Conservation (phyloP, 2,797 vertebrate genomes). For the Sarcoramphus papa region DNA sequence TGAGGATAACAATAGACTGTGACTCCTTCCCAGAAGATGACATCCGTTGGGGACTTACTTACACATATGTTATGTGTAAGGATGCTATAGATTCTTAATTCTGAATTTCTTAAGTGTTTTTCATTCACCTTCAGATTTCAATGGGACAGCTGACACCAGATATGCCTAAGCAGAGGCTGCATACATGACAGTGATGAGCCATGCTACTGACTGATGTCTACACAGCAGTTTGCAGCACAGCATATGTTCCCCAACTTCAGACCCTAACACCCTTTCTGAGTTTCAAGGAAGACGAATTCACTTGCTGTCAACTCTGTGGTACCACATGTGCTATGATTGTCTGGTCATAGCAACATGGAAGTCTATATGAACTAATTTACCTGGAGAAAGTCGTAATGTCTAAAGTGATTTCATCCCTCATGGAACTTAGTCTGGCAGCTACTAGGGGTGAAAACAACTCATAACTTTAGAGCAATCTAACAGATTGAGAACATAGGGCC, state of each 20-base stretch:
- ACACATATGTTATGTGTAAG: not conserved
- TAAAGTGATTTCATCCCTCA: not conserved
- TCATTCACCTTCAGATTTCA: not conserved
- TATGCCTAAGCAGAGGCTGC: not conserved
- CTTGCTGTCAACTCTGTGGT: not conserved
- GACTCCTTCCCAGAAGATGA: not conserved
- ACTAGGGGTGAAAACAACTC: not conserved
- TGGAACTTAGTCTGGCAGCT: not conserved
- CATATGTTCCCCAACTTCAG: not conserved
- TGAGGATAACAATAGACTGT: not conserved
- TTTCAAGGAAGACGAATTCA: not conserved
- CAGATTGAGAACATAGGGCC: not conserved
- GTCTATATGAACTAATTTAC: not conserved
- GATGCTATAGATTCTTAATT: not conserved
- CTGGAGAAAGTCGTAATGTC: not conserved
- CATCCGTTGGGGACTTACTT: not conserved
- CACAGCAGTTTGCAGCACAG: not conserved
- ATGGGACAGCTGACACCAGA: not conserved
- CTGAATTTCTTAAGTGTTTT: not conserved
- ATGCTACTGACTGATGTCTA: not conserved
- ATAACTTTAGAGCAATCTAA: not conserved
- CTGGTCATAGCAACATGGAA: not conserved
- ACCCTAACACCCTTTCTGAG: not conserved
- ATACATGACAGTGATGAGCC: accelerated
- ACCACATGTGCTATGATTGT: not conserved